Percentiles rank a stretch among this genome's conserved stretches.
Conservation (phyloP, 2,888 invertebrate species). For the Seira musarum region DNA sequence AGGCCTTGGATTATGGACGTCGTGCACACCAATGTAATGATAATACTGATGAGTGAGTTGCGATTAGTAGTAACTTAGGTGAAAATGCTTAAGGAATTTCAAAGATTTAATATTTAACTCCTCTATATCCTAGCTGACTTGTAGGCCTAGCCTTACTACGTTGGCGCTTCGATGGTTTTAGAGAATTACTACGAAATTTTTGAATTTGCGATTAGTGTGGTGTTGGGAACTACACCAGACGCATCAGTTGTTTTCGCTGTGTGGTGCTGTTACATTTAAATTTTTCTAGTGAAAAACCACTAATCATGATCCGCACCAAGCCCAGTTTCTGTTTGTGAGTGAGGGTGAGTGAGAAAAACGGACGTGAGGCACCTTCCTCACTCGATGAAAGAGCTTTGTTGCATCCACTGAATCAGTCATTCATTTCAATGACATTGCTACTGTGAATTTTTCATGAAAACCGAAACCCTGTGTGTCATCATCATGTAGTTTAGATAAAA, state of each 20-base stretch:
- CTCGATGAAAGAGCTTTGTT: neutral
- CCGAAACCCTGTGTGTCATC: conserved; percentile 7
- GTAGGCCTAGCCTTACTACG: too few species aligned
- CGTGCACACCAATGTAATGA: too few species aligned
- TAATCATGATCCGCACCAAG: neutral
- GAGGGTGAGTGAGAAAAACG: conserved; percentile 7
- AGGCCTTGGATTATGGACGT: too few species aligned
- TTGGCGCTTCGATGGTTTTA: neutral
- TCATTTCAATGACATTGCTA: neutral
- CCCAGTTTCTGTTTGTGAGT: conserved; percentile 13
- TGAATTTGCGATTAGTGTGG: conserved; percentile 53
- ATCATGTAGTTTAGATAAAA: neutral
- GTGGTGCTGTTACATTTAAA: neutral
- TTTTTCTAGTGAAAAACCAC: conserved; percentile 39
- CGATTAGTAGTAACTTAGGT: too few species aligned
- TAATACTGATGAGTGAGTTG: too few species aligned
- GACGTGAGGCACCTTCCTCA: conserved; percentile 24
- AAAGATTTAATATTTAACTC: too few species aligned
- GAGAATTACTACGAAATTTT: conserved; percentile 37
- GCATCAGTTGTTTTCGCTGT: conserved; percentile 29
- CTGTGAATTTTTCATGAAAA: conserved; percentile 2
- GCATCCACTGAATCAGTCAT: too few species aligned
- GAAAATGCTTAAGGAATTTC: too few species aligned
- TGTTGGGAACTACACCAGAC: conserved; percentile 62
- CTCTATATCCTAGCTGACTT: too few species aligned